Percentiles rank a stretch among this genome's conserved stretches.
phyloP scores from a whole-genome alignment of 1,140 invertebrate genomes.

The Achatina immaculata region DNA sequence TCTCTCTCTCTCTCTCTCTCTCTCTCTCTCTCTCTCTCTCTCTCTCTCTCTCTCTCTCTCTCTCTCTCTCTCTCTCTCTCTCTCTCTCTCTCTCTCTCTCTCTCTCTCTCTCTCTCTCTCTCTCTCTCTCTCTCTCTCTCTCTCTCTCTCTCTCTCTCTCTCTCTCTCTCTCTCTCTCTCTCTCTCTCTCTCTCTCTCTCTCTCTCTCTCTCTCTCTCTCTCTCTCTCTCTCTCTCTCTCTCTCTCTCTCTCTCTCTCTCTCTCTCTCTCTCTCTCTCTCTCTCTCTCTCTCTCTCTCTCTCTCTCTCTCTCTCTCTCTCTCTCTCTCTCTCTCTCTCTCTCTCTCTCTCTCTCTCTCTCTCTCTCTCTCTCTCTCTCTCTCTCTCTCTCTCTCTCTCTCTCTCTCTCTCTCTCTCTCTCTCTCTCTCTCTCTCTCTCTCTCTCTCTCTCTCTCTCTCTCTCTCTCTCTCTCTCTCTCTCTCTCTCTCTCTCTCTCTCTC shows the following conservation, averaged over 20 bases:
- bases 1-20: neutral
- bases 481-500: neutral
- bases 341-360: neutral
- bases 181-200: neutral
- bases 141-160: conserved; percentile 3
- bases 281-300: neutral
- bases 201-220: neutral
- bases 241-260: neutral
- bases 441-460: neutral
- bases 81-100: conserved; percentile 13
- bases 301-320: neutral
- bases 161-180: neutral
- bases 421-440: neutral
- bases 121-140: conserved; percentile 8
- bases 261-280: neutral
- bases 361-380: neutral
- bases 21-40: conserved; percentile 1
- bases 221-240: conserved; percentile 10
- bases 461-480: neutral
- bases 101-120: neutral
- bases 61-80: neutral
- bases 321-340: neutral
- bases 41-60: neutral
- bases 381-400: conserved; percentile 1
- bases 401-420: neutral